Evolutionary conservation across 2,113 vertebrate genomes (phyloP).

Genomic region (Platichthys flesus): DNA sequence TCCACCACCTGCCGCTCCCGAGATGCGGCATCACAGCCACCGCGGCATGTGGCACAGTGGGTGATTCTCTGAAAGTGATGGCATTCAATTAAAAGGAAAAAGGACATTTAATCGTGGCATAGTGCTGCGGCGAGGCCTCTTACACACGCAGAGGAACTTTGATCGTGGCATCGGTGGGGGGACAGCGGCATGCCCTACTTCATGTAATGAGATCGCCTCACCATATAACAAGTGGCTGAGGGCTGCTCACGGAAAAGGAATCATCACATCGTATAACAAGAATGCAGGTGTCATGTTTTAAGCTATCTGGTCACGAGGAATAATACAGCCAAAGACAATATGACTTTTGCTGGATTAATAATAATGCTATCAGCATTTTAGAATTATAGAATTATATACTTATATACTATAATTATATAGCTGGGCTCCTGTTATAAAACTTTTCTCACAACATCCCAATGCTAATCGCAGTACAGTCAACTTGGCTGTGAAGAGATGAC

Average conservation of each 20-base stretch:
- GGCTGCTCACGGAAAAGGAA: constrained; percentile 48
- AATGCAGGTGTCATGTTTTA: constrained; percentile 25
- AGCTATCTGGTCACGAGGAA: background rate
- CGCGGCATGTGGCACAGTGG: constrained; percentile 43
- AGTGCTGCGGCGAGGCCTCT: constrained; percentile 36
- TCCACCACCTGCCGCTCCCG: constrained; percentile 37
- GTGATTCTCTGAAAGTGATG: constrained; percentile 67
- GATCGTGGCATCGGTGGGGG: constrained; percentile 50
- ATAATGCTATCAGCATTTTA: too few species aligned
- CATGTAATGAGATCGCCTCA: constrained; percentile 62
- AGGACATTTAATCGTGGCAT: constrained; percentile 59
- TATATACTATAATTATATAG: too few species aligned
- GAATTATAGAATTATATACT: too few species aligned
- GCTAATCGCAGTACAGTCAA: background rate
- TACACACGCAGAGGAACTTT: constrained; percentile 40
- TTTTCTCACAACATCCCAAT: background rate
- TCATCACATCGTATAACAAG: constrained; percentile 28
- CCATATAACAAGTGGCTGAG: constrained; percentile 38
- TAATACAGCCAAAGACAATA: background rate
- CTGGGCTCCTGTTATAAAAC: too few species aligned
- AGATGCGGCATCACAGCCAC: constrained; percentile 43
- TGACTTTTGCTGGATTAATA: too few species aligned
- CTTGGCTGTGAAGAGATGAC: too few species aligned
- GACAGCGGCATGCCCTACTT: constrained; percentile 43
- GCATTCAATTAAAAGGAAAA: constrained; percentile 69